Percentiles rank a stretch among this genome's conserved stretches.
These are phyloP conservation scores for Dryococelus australis DNA, from an alignment of 2,888 invertebrate genomes.

Conservation along the genomic window DNA sequence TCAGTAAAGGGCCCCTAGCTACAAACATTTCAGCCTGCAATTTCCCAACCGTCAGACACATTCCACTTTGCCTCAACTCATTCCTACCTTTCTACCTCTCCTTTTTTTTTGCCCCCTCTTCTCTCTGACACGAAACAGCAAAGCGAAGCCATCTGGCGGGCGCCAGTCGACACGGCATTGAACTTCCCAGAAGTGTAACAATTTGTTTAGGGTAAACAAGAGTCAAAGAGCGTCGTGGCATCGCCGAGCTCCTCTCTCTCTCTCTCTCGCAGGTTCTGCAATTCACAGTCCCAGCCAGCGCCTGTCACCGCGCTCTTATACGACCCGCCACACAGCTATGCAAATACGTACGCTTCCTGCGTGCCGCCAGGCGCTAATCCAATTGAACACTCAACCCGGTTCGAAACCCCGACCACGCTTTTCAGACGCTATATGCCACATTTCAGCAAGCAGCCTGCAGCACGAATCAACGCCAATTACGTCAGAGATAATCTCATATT, in stretches of 20 bases:
- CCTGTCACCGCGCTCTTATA: neutral
- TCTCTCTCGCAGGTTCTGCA: neutral
- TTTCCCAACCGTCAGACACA: neutral
- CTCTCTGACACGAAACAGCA: neutral
- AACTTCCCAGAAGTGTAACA: conserved; percentile 5
- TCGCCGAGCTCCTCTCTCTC: neutral
- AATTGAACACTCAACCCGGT: no score
- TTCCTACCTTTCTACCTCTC: neutral
- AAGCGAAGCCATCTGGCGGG: neutral
- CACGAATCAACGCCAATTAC: no score
- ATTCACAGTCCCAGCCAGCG: neutral
- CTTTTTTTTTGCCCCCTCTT: neutral
- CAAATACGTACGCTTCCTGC: neutral
- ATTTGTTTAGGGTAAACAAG: neutral
- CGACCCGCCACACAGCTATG: neutral
- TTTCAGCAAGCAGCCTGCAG: no score
- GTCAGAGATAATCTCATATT: no score
- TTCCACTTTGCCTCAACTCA: neutral
- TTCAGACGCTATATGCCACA: no score
- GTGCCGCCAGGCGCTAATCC: no score
- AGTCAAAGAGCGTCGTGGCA: neutral
- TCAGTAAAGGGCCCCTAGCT: no score
- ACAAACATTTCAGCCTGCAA: neutral
- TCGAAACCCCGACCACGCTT: no score
- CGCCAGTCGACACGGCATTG: neutral